Percentiles rank a stretch among this genome's conserved stretches.
phyloP scores from a whole-genome alignment of 2,888 invertebrate species.

The Hofmannophila pseudospretella region DNA sequence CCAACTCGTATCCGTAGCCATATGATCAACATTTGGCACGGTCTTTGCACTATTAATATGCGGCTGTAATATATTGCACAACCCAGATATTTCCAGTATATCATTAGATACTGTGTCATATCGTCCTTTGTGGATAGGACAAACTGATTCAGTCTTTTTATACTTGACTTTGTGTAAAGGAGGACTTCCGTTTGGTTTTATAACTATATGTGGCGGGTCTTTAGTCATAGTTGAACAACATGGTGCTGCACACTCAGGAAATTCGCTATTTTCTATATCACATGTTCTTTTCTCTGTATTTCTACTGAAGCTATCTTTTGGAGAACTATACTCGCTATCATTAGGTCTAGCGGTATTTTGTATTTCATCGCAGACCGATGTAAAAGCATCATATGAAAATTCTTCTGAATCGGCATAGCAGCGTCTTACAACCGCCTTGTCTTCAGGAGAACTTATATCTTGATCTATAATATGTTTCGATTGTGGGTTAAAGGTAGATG shows the following conservation, averaged over 20 bases:
- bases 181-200: constrained; percentile 24
- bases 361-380: constrained; percentile 32
- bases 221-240: neutral
- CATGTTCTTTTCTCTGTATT: neutral
- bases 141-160: constrained; percentile 19
- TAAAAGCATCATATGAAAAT: constrained; percentile 25
- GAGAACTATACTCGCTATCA: too few relatives aligned
- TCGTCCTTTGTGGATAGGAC: constrained; percentile 25
- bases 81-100: constrained; percentile 26
- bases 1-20: constrained; percentile 20
- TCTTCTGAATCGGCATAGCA: constrained; percentile 25
- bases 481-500: too few relatives aligned
- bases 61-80: constrained; percentile 11
- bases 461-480: too few relatives aligned
- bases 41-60: neutral
- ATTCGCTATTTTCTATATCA: too few relatives aligned
- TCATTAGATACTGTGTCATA: constrained; percentile 28
- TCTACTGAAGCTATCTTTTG: too few relatives aligned
- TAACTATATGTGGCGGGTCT: constrained; percentile 31
- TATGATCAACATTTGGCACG: too few relatives aligned
- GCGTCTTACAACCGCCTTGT: constrained; percentile 35
- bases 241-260: neutral
- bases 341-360: too few relatives aligned
- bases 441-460: constrained; percentile 18
- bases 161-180: constrained; percentile 11